Evolutionary conservation across 2,888 invertebrate genomes (phyloP).

Genomic region (Charanyca ferruginea): DNA sequence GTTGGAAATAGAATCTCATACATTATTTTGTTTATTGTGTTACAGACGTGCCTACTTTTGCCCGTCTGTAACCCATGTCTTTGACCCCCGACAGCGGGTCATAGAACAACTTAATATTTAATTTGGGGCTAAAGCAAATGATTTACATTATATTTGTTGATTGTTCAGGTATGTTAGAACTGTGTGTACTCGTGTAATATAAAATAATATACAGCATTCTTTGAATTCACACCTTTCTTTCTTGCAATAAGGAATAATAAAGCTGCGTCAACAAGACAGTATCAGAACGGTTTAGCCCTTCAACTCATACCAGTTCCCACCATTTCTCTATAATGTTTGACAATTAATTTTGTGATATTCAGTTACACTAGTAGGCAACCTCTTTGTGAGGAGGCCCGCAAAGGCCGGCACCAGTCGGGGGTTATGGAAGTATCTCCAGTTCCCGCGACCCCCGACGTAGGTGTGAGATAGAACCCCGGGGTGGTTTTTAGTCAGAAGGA

Average conservation of each 20-base stretch:
- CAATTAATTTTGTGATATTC: background rate
- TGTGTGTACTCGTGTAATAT: slow-evolving; percentile 11
- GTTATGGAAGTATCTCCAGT: too few relatives aligned
- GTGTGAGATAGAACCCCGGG: too few relatives aligned
- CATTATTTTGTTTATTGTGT: slow-evolving; percentile 31
- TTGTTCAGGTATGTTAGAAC: slow-evolving; percentile 6
- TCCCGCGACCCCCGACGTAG: too few relatives aligned
- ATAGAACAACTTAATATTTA: slow-evolving; percentile 31
- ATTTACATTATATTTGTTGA: slow-evolving; percentile 10
- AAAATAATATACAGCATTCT: slow-evolving; percentile 21
- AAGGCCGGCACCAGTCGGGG: too few relatives aligned
- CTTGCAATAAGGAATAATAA: background rate
- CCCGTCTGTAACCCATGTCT: slow-evolving; percentile 41
- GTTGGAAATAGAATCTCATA: slow-evolving; percentile 14
- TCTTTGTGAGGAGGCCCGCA: background rate
- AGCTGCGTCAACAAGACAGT: background rate
- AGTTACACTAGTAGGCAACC: background rate
- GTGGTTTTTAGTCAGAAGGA: too few relatives aligned
- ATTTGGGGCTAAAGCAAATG: slow-evolving; percentile 5
- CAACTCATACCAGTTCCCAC: background rate
- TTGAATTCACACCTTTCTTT: background rate
- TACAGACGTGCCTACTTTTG: slow-evolving; percentile 16
- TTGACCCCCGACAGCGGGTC: slow-evolving; percentile 14
- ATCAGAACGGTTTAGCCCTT: background rate
- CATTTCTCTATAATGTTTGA: background rate